Base-by-base conservation (phyloP, 2,888 invertebrate genomes). In the Suillia variegata region DNA sequence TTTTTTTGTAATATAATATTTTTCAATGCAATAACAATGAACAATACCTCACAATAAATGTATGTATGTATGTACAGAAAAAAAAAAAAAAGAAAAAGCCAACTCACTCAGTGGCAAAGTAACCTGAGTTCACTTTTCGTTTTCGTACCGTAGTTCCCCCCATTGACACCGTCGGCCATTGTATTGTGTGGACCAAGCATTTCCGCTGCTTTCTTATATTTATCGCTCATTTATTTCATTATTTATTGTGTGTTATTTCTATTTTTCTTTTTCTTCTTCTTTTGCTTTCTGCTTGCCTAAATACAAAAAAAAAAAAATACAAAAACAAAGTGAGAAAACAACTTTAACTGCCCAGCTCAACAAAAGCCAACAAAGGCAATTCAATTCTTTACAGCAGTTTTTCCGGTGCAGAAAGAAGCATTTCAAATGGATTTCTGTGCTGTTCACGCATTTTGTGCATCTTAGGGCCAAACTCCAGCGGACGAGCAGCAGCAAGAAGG, bases 151-250 rank as follows among this genome's bases (percentile, higher is more conserved):
- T n/a, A n/a, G n/a, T n/a, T n/a, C n/a, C n/a, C n/a, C n/a, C 49
- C 56, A 51, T 58, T 52, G 48, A 51, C 26, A 63, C 54, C 63
- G 51, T 61, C 53, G 48, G 52, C 54, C 54, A 55, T 61, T 64
- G 60, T 61, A 61, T 59, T 60, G 61, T 61, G 65, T 34, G n/a
- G n/a, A n/a, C n/a, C n/a, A n/a, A n/a, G n/a, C 55, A 55, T 49
- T 55, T 55, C 55, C 55, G 55, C 17, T 55, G 31, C 55, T 49
- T 38, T 55, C 13, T 33, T 56, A 70, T 69, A 76, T 75, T 76
- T 73, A 77, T 73, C 72, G 76, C 76, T 78, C 73, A 71, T 71
- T 77, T 73, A 70, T 72, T 72, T 68, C 70, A 70, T 75, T 75
- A 77, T 78, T 73, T 75, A 77, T 71, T 72, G 75, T 72, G 74